Conservation (phyloP, 1,140 invertebrate species). For the Achroia grisella region DNA sequence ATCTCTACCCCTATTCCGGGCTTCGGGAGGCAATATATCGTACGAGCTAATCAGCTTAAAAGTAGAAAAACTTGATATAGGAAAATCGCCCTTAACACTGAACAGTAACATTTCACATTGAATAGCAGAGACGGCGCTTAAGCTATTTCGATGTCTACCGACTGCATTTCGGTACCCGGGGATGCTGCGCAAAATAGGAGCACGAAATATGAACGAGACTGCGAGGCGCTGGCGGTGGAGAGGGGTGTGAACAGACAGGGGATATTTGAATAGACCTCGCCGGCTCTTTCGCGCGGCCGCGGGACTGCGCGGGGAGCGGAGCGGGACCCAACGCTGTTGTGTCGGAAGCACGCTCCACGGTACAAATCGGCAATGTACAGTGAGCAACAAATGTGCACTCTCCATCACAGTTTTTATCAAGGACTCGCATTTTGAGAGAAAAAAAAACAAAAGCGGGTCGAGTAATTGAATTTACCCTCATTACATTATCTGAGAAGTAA, state of each 20-base stretch:
- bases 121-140: constrained; percentile 8
- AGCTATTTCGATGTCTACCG: constrained; percentile 47
- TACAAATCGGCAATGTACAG: constrained; percentile 64
- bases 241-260: constrained; percentile 63
- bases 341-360: constrained; percentile 42
- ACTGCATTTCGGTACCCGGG: constrained; percentile 65
- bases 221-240: constrained; percentile 65
- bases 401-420: constrained; percentile 60
- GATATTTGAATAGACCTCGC: constrained; percentile 69
- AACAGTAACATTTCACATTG: constrained; percentile 22
- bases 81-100: constrained; percentile 11
- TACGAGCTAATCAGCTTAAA: constrained; percentile 28
- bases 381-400: constrained; percentile 58
- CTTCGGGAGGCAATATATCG: constrained; percentile 50
- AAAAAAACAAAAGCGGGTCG: constrained; percentile 49
- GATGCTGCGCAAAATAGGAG: constrained; percentile 74
- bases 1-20: constrained; percentile 72
- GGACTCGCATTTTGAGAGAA: constrained; percentile 29
- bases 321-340: constrained; percentile 24
- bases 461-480: constrained; percentile 67
- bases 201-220: constrained; percentile 74
- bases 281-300: constrained; percentile 42
- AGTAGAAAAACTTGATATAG: not conserved
- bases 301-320: constrained; percentile 20
- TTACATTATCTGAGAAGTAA: constrained; percentile 64